Conservation (phyloP, 1,140 invertebrate species). For the Drosophila setifemur region DNA sequence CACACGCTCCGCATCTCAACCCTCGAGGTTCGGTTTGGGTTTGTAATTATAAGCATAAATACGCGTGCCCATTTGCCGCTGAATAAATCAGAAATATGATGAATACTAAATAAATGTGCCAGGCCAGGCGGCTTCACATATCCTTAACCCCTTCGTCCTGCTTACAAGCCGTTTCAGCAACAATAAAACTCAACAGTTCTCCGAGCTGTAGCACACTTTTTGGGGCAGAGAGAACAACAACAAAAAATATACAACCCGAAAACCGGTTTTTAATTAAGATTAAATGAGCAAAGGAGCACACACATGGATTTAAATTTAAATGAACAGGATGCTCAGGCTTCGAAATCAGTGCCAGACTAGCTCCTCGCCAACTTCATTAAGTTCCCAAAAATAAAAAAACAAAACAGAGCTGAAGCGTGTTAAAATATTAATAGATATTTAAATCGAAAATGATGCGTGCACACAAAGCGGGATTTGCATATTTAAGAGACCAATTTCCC, state of each 20-base stretch:
- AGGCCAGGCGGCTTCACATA: conserved; percentile 1
- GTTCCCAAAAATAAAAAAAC: conserved; percentile 20
- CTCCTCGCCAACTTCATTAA: conserved; percentile 60
- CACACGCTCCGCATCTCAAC: conserved; percentile 18
- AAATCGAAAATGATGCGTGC: conserved; percentile 62
- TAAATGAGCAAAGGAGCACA: conserved; percentile 70
- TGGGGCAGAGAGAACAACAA: conserved; percentile 20
- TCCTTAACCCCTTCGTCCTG: conserved; percentile 26
- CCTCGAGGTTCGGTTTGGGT: conserved; percentile 35
- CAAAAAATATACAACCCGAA: conserved; percentile 51
- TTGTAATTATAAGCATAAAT: conserved; percentile 74
- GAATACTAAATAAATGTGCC: conserved; percentile 74
- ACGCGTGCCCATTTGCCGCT: conserved; percentile 74
- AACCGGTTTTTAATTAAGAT: conserved; percentile 81
- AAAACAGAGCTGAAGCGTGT: conserved; percentile 44
- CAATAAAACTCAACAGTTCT: conserved; percentile 59
- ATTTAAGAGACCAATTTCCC: conserved; percentile 27
- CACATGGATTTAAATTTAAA: conserved; percentile 77
- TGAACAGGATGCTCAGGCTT: conserved; percentile 46
- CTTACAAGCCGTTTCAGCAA: conserved; percentile 10
- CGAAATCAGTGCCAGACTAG: conserved; percentile 36
- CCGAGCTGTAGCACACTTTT: conserved; percentile 43
- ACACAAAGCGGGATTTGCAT: conserved; percentile 45
- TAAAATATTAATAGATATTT: conserved; percentile 76
- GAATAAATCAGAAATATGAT: conserved; percentile 80